Percentiles rank a stretch among this genome's conserved stretches.
Conservation (phyloP, 2,888 invertebrate genomes). For the Proisotoma minuta region DNA sequence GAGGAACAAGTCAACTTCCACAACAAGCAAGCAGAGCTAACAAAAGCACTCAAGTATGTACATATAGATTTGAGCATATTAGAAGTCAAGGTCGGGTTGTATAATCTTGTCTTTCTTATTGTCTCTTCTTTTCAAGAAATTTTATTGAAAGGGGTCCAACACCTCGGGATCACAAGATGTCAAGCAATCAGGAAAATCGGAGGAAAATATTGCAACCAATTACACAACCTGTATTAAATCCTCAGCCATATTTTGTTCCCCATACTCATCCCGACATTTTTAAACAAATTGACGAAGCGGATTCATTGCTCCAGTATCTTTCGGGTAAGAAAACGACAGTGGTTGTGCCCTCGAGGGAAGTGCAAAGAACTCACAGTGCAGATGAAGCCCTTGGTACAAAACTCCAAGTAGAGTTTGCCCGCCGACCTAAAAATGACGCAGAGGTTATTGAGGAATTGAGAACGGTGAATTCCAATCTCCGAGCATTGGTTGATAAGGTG, state of each 20-base stretch:
- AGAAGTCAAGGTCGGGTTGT: background rate
- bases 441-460: conserved; percentile 45
- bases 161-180: background rate
- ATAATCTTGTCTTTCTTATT: too few species aligned
- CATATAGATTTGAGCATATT: background rate
- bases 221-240: conserved; percentile 7
- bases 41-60: conserved; percentile 29
- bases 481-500: conserved; percentile 41
- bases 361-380: conserved; percentile 13
- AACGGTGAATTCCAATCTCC: conserved; percentile 41
- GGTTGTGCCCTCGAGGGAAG: background rate
- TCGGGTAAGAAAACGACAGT: conserved; percentile 20
- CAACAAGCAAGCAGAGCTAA: conserved; percentile 41
- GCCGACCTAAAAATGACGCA: conserved; percentile 42
- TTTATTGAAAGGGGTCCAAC: too few species aligned
- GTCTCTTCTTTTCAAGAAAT: too few species aligned
- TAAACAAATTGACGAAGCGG: conserved; percentile 41
- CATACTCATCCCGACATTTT: conserved; percentile 17
- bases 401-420: conserved; percentile 26
- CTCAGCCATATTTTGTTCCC: conserved; percentile 5
- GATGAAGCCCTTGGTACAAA: conserved; percentile 12
- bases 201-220: background rate
- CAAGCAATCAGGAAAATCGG: background rate
- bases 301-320: conserved; percentile 40
- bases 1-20: conserved; percentile 41